Base-by-base conservation (phyloP, 2,113 vertebrate genomes). In the Psilopogon haemacephalus region DNA sequence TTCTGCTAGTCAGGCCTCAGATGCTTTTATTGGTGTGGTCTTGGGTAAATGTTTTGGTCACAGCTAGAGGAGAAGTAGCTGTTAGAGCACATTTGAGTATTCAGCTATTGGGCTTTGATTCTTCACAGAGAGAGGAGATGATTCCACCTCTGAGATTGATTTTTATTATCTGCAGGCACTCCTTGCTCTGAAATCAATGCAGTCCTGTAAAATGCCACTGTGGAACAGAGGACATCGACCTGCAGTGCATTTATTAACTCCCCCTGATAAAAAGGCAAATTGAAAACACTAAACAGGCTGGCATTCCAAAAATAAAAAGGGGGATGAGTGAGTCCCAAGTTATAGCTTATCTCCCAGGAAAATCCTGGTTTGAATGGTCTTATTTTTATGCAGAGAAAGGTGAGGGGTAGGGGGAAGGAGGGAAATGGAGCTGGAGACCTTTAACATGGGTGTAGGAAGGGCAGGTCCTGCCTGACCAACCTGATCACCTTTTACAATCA, bases 181-280 rank as follows among this genome's bases (percentile, higher is more conserved):
- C 84, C 84, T 80, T 94, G 83, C 86, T 56, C 86, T 68, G 69
- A 89, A 93, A 93, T 91, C 92, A 72, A 91, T 93, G 54, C 73
- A 55, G 56, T 84, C 60, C 84, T 88, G 69, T 90, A 55, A 92
- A 94, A 93, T 90, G 90, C 80, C 88, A 92, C 75, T 77, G 80
- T 89, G 92, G 71, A 74, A 84, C 63, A 63, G 80, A 86, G 84
- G 52, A 63, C 73, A 70, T 80, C 86, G 92, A 90, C 83, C 76
- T 92, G 80, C 77, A 77, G 37, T 59, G 52, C 72, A 71, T 88
- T 89, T 80, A 90, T 95, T 94, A 94, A 80, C 56, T 93, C 56
- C 38, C 1, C 3, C 90, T 90, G 58, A 68, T 84, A 64, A 80
- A 80, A 91, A 89, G 30, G 6, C 46, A n/a, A 74, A 88, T 59